These are phyloP conservation scores for Agrochola litura DNA, from an alignment of 2,888 invertebrate genomes.

Conservation along the genomic window DNA sequence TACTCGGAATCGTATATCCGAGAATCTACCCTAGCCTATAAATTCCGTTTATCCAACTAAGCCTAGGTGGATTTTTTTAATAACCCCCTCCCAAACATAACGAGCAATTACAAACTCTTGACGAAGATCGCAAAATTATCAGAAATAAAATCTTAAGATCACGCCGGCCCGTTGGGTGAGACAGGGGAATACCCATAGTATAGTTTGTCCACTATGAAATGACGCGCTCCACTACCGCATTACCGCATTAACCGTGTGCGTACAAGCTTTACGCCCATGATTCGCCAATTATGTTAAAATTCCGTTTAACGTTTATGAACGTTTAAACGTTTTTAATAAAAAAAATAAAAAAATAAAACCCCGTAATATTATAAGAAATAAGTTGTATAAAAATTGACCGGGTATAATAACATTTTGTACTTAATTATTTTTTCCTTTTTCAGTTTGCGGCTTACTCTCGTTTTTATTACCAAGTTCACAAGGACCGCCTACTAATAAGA, in stretches of 20 bases:
- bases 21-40: too few species aligned
- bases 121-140: background rate
- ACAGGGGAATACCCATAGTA: background rate
- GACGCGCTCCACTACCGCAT: too few species aligned
- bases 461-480: slow-evolving; percentile 73
- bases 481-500: slow-evolving; percentile 41
- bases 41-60: too few species aligned
- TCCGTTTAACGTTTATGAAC: too few species aligned
- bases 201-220: too few species aligned
- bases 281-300: background rate
- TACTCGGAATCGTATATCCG: too few species aligned
- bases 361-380: background rate
- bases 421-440: slow-evolving; percentile 62
- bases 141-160: background rate
- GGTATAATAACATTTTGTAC: background rate
- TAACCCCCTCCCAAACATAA: background rate
- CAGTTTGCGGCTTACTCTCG: slow-evolving; percentile 79
- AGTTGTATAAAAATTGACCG: background rate
- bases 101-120: background rate
- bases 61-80: too few species aligned
- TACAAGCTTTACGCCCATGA: background rate
- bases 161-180: background rate
- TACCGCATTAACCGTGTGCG: too few species aligned
- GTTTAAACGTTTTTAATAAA: too few species aligned
- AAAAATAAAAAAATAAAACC: too few species aligned